phyloP scores from a whole-genome alignment of 2,888 invertebrate species.

The Euclidia mi region DNA sequence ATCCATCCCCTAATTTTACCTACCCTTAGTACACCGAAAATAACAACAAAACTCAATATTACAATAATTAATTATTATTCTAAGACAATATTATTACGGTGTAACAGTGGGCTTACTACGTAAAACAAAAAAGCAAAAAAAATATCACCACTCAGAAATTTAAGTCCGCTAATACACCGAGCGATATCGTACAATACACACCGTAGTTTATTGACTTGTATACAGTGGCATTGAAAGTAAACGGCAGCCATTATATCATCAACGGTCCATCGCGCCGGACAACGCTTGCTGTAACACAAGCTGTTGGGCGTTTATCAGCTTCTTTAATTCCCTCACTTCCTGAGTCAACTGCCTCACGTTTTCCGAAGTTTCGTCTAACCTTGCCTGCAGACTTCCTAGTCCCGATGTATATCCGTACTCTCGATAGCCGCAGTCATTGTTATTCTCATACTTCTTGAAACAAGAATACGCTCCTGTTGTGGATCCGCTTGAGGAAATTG shows the following conservation, averaged over 20 bases:
- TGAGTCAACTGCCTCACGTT: constrained; percentile 91
- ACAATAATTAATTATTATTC: constrained; percentile 28
- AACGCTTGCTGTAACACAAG: constrained; percentile 86
- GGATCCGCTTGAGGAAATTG: constrained; percentile 92
- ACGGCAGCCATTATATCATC: constrained; percentile 85
- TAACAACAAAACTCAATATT: constrained; percentile 36
- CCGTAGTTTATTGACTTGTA: constrained; percentile 86
- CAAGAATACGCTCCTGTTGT: constrained; percentile 91
- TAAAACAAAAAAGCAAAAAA: constrained; percentile 53
- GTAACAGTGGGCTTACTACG: constrained; percentile 36
- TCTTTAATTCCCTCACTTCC: constrained; percentile 93
- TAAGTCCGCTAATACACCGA: constrained; percentile 77
- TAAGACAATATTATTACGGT: constrained; percentile 38
- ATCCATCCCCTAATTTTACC: constrained; percentile 27
- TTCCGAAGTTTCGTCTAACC: constrained; percentile 92
- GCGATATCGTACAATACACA: constrained; percentile 65
- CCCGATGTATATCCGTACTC: constrained; percentile 89
- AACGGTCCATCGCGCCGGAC: constrained; percentile 83
- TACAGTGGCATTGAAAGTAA: constrained; percentile 88
- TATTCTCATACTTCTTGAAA: constrained; percentile 92
- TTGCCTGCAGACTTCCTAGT: constrained; percentile 90
- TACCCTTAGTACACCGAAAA: constrained; percentile 39
- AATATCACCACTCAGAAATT: constrained; percentile 76
- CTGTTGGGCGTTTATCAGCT: constrained; percentile 87
- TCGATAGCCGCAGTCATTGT: constrained; percentile 85